Conservation (phyloP, 1,140 invertebrate genomes). For the Apis cerana region DNA sequence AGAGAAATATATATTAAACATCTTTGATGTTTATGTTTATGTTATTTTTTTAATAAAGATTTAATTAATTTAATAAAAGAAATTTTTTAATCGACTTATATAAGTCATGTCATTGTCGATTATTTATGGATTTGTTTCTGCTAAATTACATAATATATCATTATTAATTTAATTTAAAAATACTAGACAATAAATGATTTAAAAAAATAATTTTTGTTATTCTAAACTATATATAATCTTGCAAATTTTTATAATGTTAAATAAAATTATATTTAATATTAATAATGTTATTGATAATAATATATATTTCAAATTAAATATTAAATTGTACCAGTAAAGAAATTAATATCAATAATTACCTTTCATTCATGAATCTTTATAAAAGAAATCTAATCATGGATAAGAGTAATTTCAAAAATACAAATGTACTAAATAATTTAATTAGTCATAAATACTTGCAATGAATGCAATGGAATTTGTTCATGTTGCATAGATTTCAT, state of each 20-base stretch:
- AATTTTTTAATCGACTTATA: background rate
- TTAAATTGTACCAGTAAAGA: background rate
- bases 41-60: too few relatives aligned
- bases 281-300: background rate
- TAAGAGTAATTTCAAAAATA: background rate
- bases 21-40: too few relatives aligned
- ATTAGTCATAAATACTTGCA: background rate
- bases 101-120: background rate
- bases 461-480: slow-evolving; percentile 11
- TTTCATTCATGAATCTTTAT: background rate
- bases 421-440: slow-evolving; percentile 31
- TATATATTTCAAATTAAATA: background rate
- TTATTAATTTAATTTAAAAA: background rate
- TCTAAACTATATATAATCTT: too few relatives aligned
- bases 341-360: background rate
- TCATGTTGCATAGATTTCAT: slow-evolving; percentile 30
- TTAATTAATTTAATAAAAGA: background rate
- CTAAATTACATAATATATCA: background rate
- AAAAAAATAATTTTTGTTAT: too few relatives aligned
- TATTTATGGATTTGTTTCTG: background rate
- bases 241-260: background rate
- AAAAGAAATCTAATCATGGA: too few relatives aligned
- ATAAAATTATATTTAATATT: background rate
- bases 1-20: too few relatives aligned
- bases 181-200: too few relatives aligned